These are phyloP conservation scores for Anthopleura sola DNA, from an alignment of 64 coral and sea anemone species.

Conservation along the genomic window DNA sequence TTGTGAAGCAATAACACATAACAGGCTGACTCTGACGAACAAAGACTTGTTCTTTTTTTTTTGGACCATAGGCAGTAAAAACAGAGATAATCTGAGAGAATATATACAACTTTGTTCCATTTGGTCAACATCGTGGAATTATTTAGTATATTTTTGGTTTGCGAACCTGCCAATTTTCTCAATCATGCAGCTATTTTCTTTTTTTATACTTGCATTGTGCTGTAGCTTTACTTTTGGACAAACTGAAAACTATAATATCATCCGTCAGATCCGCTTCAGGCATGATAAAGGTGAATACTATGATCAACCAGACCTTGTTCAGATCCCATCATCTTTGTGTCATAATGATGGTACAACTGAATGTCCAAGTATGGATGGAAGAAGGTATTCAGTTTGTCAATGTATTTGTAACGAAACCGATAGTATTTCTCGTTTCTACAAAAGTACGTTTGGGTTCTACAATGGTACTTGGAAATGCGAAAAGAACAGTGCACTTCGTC, in stretches of 20 bases:
- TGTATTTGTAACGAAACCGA: background rate
- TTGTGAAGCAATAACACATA: no score
- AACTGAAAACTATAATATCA: background rate
- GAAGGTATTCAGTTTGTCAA: background rate
- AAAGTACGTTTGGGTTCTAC: slow-evolving; percentile 8
- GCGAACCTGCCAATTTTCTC: background rate
- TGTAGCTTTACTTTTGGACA: background rate
- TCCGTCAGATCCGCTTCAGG: background rate
- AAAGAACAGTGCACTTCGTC: background rate
- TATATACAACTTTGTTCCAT: no score
- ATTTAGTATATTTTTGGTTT: background rate
- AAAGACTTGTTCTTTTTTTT: background rate
- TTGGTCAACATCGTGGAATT: no score
- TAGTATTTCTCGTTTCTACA: background rate
- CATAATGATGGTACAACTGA: background rate
- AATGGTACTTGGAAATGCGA: background rate
- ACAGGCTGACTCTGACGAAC: no score
- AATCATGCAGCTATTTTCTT: background rate
- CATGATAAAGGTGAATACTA: no score
- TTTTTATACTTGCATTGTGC: background rate
- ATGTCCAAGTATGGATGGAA: background rate
- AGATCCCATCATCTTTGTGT: background rate
- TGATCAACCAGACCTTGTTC: slow-evolving; percentile 1
- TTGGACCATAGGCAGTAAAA: background rate
- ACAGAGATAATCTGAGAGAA: no score